Evolutionary conservation across 2,113 vertebrate species (phyloP).

Genomic region (Pangasianodon gigas): DNA sequence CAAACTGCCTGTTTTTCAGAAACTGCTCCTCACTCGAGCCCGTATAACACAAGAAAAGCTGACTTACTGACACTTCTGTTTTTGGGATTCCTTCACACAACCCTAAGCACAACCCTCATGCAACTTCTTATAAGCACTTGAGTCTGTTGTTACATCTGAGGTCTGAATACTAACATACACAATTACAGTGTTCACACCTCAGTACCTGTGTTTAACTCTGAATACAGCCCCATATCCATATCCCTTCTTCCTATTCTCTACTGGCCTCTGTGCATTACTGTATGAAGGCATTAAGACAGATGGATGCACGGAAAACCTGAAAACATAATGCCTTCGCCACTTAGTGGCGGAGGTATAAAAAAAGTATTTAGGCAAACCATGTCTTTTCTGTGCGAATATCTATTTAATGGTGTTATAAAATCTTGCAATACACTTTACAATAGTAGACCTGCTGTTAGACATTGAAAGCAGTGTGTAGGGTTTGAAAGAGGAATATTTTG

Average conservation of each 20-base stretch:
- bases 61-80: background rate
- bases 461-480: background rate
- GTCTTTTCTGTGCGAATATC: background rate
- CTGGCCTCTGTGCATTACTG: background rate
- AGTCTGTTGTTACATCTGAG: background rate
- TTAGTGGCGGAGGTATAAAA: background rate
- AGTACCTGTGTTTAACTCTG: background rate
- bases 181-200: background rate
- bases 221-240: background rate
- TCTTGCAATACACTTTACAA: background rate
- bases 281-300: background rate
- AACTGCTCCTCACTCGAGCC: background rate
- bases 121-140: background rate
- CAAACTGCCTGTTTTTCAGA: background rate
- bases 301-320: background rate
- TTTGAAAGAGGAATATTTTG: background rate
- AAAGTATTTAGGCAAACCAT: background rate
- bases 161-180: background rate
- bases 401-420: background rate
- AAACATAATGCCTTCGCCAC: background rate
- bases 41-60: background rate
- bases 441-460: background rate
- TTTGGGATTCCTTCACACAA: background rate
- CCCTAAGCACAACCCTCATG: background rate
- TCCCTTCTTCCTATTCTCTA: background rate